Evolutionary conservation across 2,113 vertebrate species (phyloP).

Genomic region (Pseudonaja textilis): DNA sequence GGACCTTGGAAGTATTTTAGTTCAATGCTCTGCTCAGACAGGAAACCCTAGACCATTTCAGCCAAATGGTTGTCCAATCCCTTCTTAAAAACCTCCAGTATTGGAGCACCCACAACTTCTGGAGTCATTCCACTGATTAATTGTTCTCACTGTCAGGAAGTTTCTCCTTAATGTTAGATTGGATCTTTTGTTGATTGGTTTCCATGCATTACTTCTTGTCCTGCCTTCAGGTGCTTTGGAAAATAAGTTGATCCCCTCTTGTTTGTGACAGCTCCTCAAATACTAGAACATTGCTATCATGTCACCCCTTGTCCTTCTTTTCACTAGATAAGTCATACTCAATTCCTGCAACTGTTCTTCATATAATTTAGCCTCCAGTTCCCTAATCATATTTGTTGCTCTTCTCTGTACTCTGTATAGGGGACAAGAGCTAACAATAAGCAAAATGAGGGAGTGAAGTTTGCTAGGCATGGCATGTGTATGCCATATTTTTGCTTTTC

Average conservation of each 20-base stretch:
- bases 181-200: neutral
- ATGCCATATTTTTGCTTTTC: neutral
- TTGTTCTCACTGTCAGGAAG: neutral
- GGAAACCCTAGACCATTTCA: neutral
- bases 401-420: neutral
- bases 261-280: neutral
- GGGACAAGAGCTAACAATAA: neutral
- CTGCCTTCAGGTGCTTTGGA: neutral
- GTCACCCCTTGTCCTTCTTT: neutral
- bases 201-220: neutral
- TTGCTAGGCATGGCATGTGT: neutral
- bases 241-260: neutral
- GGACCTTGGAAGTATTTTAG: neutral
- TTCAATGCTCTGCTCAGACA: neutral
- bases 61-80: neutral
- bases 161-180: neutral
- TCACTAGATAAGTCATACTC: neutral
- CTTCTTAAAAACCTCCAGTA: neutral
- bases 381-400: neutral
- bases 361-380: neutral
- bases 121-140: neutral
- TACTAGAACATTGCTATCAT: neutral
- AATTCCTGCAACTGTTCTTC: neutral
- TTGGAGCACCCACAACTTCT: neutral
- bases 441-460: neutral